A percentile compares a stretch with the other conserved stretches of the same genome.
These are phyloP conservation scores for Laodelphax striatellus DNA, from an alignment of 1,140 invertebrate genomes.

Conservation along the genomic window DNA sequence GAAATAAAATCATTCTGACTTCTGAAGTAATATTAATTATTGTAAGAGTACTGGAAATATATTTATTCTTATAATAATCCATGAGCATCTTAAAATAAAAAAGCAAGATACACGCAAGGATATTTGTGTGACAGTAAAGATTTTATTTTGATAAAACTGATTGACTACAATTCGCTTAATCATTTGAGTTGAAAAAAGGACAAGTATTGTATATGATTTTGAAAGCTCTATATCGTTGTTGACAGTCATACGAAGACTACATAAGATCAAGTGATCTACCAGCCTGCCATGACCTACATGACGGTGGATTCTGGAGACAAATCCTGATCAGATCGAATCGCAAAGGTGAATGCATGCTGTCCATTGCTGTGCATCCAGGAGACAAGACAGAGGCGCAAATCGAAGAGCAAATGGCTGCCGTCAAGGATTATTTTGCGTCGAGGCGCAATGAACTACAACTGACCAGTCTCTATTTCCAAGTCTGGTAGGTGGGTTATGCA, in stretches of 20 bases:
- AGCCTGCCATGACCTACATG: slow-evolving; percentile 33
- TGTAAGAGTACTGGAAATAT: too few relatives aligned
- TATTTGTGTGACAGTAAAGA: too few relatives aligned
- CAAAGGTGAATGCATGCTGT: slow-evolving; percentile 33
- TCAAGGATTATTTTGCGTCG: slow-evolving; percentile 26
- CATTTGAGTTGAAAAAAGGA: too few relatives aligned
- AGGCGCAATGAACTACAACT: slow-evolving; percentile 1
- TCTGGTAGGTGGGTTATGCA: slow-evolving; percentile 24
- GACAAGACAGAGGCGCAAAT: slow-evolving; percentile 29
- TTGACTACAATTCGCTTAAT: too few relatives aligned
- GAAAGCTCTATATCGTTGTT: background rate
- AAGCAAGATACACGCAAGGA: too few relatives aligned
- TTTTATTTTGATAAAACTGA: too few relatives aligned
- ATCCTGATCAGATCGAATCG: slow-evolving; percentile 35
- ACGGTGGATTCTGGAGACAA: slow-evolving; percentile 38
- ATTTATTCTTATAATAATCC: too few relatives aligned
- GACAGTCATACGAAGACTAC: slow-evolving; percentile 23
- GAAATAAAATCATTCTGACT: too few relatives aligned
- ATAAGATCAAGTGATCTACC: slow-evolving; percentile 29
- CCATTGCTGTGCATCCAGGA: slow-evolving; percentile 36
- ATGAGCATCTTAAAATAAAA: too few relatives aligned
- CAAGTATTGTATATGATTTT: too few relatives aligned
- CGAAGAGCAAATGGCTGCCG: slow-evolving; percentile 25
- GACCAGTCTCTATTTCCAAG: slow-evolving; percentile 29
- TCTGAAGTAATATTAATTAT: too few relatives aligned